Conservation (phyloP, 1,140 invertebrate genomes). For the Drosophila littoralis region DNA sequence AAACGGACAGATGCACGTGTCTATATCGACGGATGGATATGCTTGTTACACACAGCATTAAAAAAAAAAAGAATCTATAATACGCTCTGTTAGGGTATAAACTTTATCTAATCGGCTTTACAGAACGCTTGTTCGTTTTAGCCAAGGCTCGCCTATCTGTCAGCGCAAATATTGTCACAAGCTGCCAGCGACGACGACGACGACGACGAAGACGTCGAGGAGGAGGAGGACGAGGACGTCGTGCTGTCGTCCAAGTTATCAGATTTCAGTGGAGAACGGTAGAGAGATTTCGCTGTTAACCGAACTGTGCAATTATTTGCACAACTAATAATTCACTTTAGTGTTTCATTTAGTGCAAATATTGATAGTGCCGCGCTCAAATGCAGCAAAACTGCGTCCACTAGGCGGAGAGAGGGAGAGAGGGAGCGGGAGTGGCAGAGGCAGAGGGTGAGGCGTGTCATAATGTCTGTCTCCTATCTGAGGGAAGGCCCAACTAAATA, state of each 20-base stretch:
- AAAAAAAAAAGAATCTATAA: neutral
- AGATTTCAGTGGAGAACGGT: conserved; percentile 20
- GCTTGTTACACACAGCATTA: neutral
- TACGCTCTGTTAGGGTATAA: neutral
- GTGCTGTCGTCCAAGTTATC: conserved; percentile 27
- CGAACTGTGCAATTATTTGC: conserved; percentile 77
- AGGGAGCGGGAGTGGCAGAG: too few species aligned
- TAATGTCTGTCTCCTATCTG: conserved; percentile 12
- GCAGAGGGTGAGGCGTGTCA: neutral
- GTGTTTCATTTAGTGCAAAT: conserved; percentile 71
- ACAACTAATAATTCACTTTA: conserved; percentile 82
- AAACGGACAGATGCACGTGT: too few species aligned
- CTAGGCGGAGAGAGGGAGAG: too few species aligned
- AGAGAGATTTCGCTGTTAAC: conserved; percentile 47
- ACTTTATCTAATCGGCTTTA: conserved; percentile 41
- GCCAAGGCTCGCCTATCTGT: conserved; percentile 8
- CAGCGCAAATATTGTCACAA: conserved; percentile 68
- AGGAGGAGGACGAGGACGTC: neutral
- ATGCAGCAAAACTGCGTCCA: conserved; percentile 2
- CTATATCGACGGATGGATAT: neutral
- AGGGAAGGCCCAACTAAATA: conserved; percentile 2
- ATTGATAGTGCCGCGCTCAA: conserved; percentile 37
- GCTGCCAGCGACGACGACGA: conserved; percentile 43
- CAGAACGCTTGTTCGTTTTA: neutral
- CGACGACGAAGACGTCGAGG: neutral